phyloP scores from a whole-genome alignment of 2,113 vertebrate species.

The Saguinus midas region DNA sequence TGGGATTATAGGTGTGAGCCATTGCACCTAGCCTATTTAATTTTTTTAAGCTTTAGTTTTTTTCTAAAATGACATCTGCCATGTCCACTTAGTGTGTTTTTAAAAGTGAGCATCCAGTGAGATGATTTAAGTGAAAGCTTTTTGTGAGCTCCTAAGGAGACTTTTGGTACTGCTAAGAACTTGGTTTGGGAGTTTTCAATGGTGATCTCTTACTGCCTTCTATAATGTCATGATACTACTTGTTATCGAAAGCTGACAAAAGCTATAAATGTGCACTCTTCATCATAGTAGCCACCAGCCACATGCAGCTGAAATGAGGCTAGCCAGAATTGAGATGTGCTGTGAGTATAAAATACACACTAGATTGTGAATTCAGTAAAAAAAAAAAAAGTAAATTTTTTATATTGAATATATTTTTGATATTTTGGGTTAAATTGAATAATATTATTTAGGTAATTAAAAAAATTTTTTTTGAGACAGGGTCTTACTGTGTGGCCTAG shows the following conservation, averaged over 20 bases:
- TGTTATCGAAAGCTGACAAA: neutral
- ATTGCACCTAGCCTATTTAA: neutral
- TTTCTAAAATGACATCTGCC: neutral
- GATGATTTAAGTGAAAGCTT: neutral
- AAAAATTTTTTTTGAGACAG: too few species aligned
- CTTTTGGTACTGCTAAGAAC: neutral
- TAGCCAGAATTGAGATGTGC: neutral
- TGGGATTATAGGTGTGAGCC: too few species aligned
- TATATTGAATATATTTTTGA: neutral
- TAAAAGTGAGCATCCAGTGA: neutral
- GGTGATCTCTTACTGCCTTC: neutral
- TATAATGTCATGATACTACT: neutral
- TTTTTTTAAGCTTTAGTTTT: neutral
- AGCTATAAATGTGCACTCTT: fast-evolving
- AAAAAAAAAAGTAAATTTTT: neutral
- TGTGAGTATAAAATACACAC: neutral
- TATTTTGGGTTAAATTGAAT: neutral
- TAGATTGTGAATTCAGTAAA: neutral
- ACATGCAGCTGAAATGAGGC: too few species aligned
- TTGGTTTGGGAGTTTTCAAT: neutral
- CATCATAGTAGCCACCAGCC: neutral
- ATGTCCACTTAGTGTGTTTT: neutral
- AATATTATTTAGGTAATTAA: neutral
- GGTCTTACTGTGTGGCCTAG: too few species aligned
- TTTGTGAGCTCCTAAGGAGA: neutral